Conservation (phyloP, 2,888 invertebrate species). For the Crossocerus cetratus region DNA sequence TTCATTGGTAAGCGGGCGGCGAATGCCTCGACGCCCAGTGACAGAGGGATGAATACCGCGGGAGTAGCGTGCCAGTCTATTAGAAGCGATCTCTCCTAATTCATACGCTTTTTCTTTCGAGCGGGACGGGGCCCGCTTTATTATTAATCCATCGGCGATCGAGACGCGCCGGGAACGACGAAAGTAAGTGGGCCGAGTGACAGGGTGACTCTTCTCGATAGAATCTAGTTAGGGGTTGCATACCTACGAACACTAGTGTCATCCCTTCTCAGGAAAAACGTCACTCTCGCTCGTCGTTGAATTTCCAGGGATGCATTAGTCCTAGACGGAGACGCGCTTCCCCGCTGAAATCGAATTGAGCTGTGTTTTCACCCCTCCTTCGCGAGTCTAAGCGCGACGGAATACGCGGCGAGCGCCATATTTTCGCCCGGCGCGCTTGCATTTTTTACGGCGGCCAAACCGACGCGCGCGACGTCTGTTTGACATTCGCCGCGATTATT, state of each 20-base stretch:
- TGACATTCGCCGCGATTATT: constrained; percentile 12
- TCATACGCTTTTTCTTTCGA: constrained; percentile 53
- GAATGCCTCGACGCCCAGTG: constrained; percentile 53
- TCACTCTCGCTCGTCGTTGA: background rate
- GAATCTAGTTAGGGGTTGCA: too few relatives aligned
- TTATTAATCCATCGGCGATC: constrained; percentile 44
- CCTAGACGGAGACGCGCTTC: background rate
- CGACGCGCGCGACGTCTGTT: constrained; percentile 1
- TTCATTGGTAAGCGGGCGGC: constrained; percentile 51
- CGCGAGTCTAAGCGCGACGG: too few relatives aligned
- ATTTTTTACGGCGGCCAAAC: too few relatives aligned
- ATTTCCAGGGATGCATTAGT: background rate
- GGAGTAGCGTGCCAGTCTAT: too few relatives aligned
- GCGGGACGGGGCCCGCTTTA: constrained; percentile 26
- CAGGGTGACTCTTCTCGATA: constrained; percentile 15
- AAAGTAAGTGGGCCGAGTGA: constrained; percentile 20
- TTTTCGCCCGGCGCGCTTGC: too few relatives aligned
- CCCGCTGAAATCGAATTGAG: background rate
- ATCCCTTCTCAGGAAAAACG: background rate
- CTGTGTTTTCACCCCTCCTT: background rate
- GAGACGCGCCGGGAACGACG: constrained; percentile 17
- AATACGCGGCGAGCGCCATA: too few relatives aligned
- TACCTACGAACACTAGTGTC: background rate
- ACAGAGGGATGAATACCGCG: too few relatives aligned
- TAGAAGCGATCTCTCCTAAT: constrained; percentile 49